Base-by-base conservation (phyloP, 1,140 invertebrate genomes). In the Rhopalosiphum maidis region DNA sequence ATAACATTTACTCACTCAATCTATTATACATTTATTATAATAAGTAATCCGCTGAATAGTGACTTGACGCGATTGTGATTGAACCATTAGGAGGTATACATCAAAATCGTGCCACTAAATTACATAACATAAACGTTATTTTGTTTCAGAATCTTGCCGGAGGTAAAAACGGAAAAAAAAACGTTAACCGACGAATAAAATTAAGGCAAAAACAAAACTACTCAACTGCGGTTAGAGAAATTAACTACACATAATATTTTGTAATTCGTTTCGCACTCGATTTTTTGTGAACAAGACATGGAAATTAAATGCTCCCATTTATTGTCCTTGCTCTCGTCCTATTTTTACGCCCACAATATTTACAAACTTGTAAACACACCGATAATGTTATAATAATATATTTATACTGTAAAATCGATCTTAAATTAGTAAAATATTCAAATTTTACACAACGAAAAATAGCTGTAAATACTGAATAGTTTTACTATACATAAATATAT, bases 41-140 rank as follows among this genome's bases (percentile, higher is more conserved):
- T 68, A 55, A 7, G 55, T 11, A 77, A n/a, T 77, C 15, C 15
- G 30, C n/a, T 77, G 60, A 77, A 35, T n/a, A 77, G 60, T 77
- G 60, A 77, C 60, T 77, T 18, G 60, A 77, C 60, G 60, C 60
- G 30, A 77, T 77, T 77, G n/a, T 77, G 60, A 77, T 77, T 77
- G 60, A 77, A 77, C 60, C 60, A 77, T 77, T 77, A 77, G 15
- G 60, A 77, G 60, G 60, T n/a, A 77, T 77, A 77, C 60, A 18
- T 77, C 60, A 77, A 77, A 77, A 77, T 77, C 60, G n/a, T 77
- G 60, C 60, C 30, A 77, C 60, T 77, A 77, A 77, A 77, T 77
- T 77, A 77, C 60, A 77, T 77, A 77, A 77, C 60, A 77, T 77
- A n/a, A 77, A 77, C 30, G 60, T 77, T n/a, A n/a, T 77, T 77